phyloP scores from a whole-genome alignment of 2,888 invertebrate species.

The Biston stratarius region DNA sequence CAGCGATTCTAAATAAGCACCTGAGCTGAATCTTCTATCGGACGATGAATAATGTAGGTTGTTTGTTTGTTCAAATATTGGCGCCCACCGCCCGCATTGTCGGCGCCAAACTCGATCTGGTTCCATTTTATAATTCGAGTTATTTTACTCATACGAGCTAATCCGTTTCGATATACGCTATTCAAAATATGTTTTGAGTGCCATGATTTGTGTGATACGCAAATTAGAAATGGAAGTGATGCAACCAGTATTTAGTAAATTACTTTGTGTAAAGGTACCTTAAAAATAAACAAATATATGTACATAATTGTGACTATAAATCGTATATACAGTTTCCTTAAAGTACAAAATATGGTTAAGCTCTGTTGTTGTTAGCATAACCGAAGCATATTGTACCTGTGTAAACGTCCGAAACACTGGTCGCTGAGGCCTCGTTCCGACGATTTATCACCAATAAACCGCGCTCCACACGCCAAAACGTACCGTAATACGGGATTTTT shows the following conservation, averaged over 20 bases:
- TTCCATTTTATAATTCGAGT: conserved; percentile 59
- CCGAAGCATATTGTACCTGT: conserved; percentile 39
- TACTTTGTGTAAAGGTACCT: neutral
- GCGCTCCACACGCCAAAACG: conserved; percentile 52
- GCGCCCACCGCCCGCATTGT: conserved; percentile 47
- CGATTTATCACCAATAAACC: conserved; percentile 66
- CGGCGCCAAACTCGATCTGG: conserved; percentile 53
- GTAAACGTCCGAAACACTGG: conserved; percentile 12
- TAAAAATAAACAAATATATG: neutral
- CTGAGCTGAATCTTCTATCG: conserved; percentile 38
- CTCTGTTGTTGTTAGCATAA: conserved; percentile 7
- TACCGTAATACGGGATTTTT: conserved; percentile 48
- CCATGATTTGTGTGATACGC: neutral
- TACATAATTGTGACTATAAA: neutral
- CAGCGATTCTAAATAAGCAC: conserved; percentile 35
- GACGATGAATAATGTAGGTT: conserved; percentile 48
- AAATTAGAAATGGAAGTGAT: neutral
- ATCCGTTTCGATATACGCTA: neutral
- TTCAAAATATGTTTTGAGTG: neutral
- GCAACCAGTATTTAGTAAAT: no score
- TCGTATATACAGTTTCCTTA: neutral
- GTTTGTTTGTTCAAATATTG: conserved; percentile 57
- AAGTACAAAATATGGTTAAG: conserved; percentile 4
- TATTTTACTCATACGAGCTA: conserved; percentile 39
- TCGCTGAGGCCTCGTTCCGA: conserved; percentile 53